These are phyloP conservation scores for Chrysopa pallens DNA, from an alignment of 1,140 invertebrate species.

Conservation along the genomic window DNA sequence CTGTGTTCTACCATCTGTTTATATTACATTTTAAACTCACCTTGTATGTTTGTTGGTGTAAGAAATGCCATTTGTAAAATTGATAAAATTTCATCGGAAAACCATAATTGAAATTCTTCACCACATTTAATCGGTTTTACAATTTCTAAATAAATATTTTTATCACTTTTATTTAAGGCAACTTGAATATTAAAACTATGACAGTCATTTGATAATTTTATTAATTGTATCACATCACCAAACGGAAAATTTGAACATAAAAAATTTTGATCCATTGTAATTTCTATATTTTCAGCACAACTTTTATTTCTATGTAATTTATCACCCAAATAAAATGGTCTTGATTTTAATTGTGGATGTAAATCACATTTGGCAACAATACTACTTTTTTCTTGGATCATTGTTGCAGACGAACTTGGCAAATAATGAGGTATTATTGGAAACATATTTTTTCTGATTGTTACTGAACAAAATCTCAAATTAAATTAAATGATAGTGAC, in stretches of 20 bases:
- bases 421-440: constrained; percentile 7
- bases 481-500: too few species aligned
- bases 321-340: too few species aligned
- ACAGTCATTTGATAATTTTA: constrained; percentile 43
- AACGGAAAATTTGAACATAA: constrained; percentile 2
- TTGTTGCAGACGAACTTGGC: neutral
- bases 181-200: constrained; percentile 45
- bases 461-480: too few species aligned
- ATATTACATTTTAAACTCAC: constrained; percentile 24
- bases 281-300: too few species aligned
- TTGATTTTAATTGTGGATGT: too few species aligned
- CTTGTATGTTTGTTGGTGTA: constrained; percentile 60
- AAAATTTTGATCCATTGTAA: too few species aligned
- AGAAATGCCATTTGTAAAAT: constrained; percentile 61
- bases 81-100: constrained; percentile 52
- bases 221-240: constrained; percentile 26
- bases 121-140: constrained; percentile 30
- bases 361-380: too few species aligned
- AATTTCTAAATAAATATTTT: constrained; percentile 22
- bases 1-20: too few species aligned
- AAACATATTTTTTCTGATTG: constrained; percentile 2
- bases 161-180: constrained; percentile 13
- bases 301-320: too few species aligned
- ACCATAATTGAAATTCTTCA: constrained; percentile 61
- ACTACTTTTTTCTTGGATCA: too few species aligned